Base-by-base conservation (phyloP, 2,888 invertebrate species). In the Silvanus unidentatus region DNA sequence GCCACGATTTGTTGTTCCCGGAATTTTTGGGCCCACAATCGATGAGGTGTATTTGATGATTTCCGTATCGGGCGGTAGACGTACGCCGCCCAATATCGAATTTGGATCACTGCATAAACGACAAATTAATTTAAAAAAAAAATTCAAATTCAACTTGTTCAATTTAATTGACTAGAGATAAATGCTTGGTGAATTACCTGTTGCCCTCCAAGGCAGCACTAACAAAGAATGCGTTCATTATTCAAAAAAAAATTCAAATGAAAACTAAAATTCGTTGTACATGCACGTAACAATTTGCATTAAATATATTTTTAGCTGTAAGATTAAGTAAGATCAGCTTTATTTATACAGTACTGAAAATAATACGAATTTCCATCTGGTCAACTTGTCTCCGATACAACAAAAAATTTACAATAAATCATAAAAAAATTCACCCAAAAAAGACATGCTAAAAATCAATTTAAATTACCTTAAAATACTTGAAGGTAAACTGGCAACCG, bases 11-110 rank as follows among this genome's bases (percentile, higher is more conserved):
- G 88, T 89, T 50, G 86, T 85, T 49, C 90, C 88, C 10, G 88
- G 86, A 53, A 87, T 79, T 79, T 90, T 90, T 45, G 89, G 88
- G 48, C 90, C 90, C 56, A 88, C 86, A 63, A 90, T 81, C 47
- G 88, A 88, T 55, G 89, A 89, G 54, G 90, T 90, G 70, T 90
- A 90, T 72, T 90, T 90, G 66, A 91, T 90, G 54, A 90, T 90
- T 75, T 91, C 90, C 37, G 90, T 91, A 66, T 90, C 90, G 30
- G 90, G 90, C 53, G 90, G 90, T 60, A 91, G 73, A 49, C 90
- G 80, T 39, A 90, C 89, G 29, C 86, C 86, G 48, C 89, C 89
- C 65, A 89, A 74, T 68, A 90, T 82, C 62, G 89, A 86, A 55
- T 86, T 81, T 48, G 88, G 86, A 73, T 88, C 88, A 74, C 86